Percentiles rank a stretch among this genome's conserved stretches.
Conservation (phyloP, 2,113 vertebrate genomes). For the Limanda limanda region DNA sequence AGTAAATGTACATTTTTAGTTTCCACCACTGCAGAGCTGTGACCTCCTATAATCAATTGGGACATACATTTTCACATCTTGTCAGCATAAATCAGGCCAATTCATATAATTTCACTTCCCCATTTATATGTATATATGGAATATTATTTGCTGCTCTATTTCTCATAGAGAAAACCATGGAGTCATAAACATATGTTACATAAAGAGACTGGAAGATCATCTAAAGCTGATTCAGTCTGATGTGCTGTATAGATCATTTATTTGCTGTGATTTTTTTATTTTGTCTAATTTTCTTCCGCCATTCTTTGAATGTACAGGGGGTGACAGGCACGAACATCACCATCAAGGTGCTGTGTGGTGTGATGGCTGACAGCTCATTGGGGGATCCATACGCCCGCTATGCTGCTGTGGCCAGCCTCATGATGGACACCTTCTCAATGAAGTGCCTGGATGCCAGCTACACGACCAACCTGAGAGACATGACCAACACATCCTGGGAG, state of each 20-base stretch:
- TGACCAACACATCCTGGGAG: conserved; percentile 75
- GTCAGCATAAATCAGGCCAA: too few species aligned
- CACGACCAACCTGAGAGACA: conserved; percentile 67
- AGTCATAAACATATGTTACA: too few species aligned
- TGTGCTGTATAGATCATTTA: neutral
- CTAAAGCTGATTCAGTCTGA: neutral
- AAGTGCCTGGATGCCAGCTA: conserved; percentile 74
- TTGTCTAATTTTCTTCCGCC: too few species aligned
- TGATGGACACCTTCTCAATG: conserved; percentile 52
- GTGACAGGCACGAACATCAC: conserved; percentile 73
- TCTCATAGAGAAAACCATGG: too few species aligned
- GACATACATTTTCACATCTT: too few species aligned
- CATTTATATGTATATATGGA: too few species aligned
- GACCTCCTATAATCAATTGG: too few species aligned
- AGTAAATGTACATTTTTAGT: too few species aligned
- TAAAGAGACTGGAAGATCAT: too few species aligned
- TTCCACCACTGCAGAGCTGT: too few species aligned
- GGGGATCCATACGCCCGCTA: conserved; percentile 69
- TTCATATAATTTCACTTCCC: too few species aligned
- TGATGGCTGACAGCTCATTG: conserved; percentile 71
- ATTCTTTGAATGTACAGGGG: conserved; percentile 42
- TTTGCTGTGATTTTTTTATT: neutral
- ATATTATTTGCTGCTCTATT: too few species aligned
- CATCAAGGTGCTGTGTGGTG: conserved; percentile 73
- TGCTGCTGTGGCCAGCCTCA: conserved; percentile 54